A percentile compares a stretch with the other conserved stretches of the same genome.
phyloP scores from a whole-genome alignment of 2,797 vertebrate genomes.

The Pogoniulus pusillus region DNA sequence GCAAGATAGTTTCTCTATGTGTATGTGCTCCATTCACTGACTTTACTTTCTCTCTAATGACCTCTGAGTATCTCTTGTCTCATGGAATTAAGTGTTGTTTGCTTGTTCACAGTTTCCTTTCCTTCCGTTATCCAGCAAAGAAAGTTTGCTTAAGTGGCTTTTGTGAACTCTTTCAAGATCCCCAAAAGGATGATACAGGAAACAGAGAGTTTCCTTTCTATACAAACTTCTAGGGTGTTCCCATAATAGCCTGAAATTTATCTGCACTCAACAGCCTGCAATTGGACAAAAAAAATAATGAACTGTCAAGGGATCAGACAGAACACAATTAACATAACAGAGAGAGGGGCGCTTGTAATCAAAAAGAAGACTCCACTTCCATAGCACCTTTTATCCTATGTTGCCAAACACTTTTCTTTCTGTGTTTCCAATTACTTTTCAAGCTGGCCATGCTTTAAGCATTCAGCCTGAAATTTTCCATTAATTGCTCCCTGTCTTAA shows the following conservation, averaged over 20 bases:
- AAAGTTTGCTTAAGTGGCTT: constrained; percentile 71
- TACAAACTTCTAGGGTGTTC: constrained; percentile 69
- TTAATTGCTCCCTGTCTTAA: constrained; percentile 10
- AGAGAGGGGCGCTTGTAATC: constrained; percentile 4
- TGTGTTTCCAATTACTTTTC: constrained; percentile 1
- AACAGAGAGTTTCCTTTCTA: constrained; percentile 72
- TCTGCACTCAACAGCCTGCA: constrained; percentile 55
- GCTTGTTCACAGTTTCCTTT: constrained; percentile 77
- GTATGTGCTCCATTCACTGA: not conserved
- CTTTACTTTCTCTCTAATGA: constrained; percentile 50
- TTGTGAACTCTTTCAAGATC: constrained; percentile 71
- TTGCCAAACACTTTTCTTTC: constrained; percentile 29
- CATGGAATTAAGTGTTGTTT: constrained; percentile 62
- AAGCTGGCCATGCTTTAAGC: not conserved
- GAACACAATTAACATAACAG: constrained; percentile 38
- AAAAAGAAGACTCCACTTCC: constrained; percentile 4
- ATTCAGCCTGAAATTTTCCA: constrained; percentile 38
- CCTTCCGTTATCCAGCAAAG: constrained; percentile 70
- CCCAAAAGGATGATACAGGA: constrained; percentile 78
- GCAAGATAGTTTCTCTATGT: not conserved
- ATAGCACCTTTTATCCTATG: constrained; percentile 1
- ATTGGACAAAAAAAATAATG: constrained; percentile 57
- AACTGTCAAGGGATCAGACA: constrained; percentile 45
- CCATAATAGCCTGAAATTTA: constrained; percentile 65
- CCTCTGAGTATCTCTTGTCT: constrained; percentile 40